Percentiles rank a stretch among this genome's conserved stretches.
Conservation (phyloP, 2,797 vertebrate species). For the Crenichthys baileyi region DNA sequence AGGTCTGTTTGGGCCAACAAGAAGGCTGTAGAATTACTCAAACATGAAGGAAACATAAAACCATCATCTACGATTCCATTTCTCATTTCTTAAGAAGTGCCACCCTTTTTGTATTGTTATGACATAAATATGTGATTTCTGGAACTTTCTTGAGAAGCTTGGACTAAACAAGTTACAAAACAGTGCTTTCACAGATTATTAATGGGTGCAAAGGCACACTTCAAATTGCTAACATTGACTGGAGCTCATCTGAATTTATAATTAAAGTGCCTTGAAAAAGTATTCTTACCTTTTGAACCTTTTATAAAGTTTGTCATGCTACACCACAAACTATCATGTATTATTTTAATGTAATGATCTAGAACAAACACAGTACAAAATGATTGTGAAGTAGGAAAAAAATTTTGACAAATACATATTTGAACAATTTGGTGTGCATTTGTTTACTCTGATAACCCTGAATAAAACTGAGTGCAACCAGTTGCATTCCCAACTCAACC, state of each 20-base stretch:
- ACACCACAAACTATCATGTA: not conserved
- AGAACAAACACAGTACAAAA: too few species aligned
- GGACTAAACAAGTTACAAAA: not conserved
- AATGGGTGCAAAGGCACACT: not conserved
- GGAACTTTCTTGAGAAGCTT: not conserved
- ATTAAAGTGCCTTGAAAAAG: conserved; percentile 10
- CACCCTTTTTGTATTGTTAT: not conserved
- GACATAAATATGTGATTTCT: not conserved
- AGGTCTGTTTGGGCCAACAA: conserved; percentile 8
- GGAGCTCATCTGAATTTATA: conserved; percentile 29
- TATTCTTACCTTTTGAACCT: not conserved
- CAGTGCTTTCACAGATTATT: not conserved
- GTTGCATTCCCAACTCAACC: not conserved
- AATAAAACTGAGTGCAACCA: not conserved
- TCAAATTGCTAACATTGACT: not conserved
- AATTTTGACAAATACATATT: too few species aligned
- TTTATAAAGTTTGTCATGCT: not conserved
- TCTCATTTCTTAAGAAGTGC: too few species aligned
- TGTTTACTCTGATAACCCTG: too few species aligned
- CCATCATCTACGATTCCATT: not conserved
- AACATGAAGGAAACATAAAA: conserved; percentile 23
- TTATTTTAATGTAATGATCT: too few species aligned
- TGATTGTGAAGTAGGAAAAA: too few species aligned
- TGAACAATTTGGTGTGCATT: too few species aligned
- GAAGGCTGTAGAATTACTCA: conserved; percentile 5